Percentiles rank a stretch among this genome's conserved stretches.
Evolutionary conservation across 2,888 invertebrate species (phyloP).

Genomic region (Salpingus planirostris): DNA sequence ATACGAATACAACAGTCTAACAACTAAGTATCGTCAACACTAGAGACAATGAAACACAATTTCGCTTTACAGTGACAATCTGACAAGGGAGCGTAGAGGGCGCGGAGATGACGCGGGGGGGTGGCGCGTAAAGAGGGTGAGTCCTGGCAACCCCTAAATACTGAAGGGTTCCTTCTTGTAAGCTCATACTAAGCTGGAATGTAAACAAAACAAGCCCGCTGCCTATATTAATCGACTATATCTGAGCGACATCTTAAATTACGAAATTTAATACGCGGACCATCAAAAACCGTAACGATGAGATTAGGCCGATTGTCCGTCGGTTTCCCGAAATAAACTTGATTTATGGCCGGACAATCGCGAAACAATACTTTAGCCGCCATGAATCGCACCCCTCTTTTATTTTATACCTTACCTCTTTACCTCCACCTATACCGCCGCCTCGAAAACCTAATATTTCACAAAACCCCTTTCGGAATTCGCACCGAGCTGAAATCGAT

Average conservation of each 20-base stretch:
- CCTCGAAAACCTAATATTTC: background rate
- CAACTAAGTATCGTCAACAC: slow-evolving; percentile 16
- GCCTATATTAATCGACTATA: slow-evolving; percentile 20
- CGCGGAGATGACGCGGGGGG: slow-evolving; percentile 12
- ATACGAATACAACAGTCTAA: slow-evolving; percentile 11
- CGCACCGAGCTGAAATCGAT: too few species aligned
- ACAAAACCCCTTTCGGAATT: background rate
- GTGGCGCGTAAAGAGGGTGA: slow-evolving; percentile 8
- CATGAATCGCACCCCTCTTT: background rate
- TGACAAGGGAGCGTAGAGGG: slow-evolving; percentile 15
- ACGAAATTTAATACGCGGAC: slow-evolving; percentile 16
- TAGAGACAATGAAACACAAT: slow-evolving; percentile 19
- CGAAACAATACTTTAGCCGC: slow-evolving; percentile 1
- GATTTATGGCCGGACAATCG: slow-evolving; percentile 5
- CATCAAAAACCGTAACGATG: slow-evolving; percentile 16
- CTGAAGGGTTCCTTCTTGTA: slow-evolving; percentile 18
- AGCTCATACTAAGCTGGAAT: slow-evolving; percentile 18
- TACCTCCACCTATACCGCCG: too few species aligned
- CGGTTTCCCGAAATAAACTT: slow-evolving; percentile 4
- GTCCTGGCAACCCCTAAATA: slow-evolving; percentile 12
- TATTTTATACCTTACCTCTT: too few species aligned
- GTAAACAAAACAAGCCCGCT: slow-evolving; percentile 19
- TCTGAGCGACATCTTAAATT: slow-evolving; percentile 17
- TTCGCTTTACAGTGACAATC: slow-evolving; percentile 20
- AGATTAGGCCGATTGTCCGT: slow-evolving; percentile 12